Conservation (phyloP, 2,113 vertebrate species). For the Siniperca knerii region DNA sequence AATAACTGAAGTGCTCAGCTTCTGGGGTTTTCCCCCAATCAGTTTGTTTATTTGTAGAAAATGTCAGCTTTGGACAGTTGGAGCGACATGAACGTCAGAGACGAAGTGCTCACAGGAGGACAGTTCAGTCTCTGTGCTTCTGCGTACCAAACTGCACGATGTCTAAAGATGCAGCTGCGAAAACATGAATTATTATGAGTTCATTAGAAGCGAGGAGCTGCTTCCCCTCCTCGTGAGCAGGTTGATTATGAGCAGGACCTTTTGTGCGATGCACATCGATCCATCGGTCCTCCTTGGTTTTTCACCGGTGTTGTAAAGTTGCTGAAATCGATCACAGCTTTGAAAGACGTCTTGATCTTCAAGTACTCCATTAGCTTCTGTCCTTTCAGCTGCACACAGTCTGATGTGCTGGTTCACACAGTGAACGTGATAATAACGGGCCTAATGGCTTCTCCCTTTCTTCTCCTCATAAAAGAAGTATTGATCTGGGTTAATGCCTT, state of each 20-base stretch:
- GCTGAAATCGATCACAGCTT: not conserved
- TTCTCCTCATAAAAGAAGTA: constrained; percentile 43
- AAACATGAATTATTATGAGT: not conserved
- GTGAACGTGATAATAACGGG: constrained; percentile 29
- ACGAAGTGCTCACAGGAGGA: too few relatives aligned
- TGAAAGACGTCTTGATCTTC: not conserved
- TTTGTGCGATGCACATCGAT: not conserved
- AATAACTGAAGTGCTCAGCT: too few relatives aligned
- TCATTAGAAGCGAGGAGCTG: not conserved
- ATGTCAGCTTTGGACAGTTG: too few relatives aligned
- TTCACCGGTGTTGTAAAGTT: not conserved
- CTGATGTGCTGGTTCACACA: constrained; percentile 18
- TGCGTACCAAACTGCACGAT: too few relatives aligned
- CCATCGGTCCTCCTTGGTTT: not conserved
- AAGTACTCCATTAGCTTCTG: constrained; percentile 23
- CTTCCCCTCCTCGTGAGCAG: not conserved
- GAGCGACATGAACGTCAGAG: too few relatives aligned
- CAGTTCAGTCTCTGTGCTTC: too few relatives aligned
- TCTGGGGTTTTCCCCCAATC: too few relatives aligned
- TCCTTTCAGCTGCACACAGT: constrained; percentile 24
- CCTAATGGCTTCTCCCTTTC: constrained; percentile 55
- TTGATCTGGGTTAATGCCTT: constrained; percentile 42
- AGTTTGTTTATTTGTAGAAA: too few relatives aligned
- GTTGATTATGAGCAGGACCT: not conserved
- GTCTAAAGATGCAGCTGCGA: not conserved